Evolutionary conservation across 2,797 vertebrate species (phyloP).

Genomic region (Danio choprae): DNA sequence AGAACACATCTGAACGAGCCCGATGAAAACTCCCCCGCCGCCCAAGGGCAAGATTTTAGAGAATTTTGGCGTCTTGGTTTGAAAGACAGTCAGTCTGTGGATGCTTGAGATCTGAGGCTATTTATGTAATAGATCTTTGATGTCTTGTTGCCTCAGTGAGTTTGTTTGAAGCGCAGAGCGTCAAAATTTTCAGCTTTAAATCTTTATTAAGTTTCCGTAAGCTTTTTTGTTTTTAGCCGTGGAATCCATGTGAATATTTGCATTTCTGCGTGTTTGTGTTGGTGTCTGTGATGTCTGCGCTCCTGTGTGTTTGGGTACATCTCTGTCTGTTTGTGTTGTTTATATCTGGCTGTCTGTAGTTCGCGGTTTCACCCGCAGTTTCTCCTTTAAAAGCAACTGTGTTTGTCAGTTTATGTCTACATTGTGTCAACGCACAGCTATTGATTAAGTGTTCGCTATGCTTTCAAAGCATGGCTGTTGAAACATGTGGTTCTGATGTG

Average conservation of each 20-base stretch:
- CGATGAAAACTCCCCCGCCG: constrained; percentile 51
- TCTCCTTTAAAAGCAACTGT: constrained; percentile 39
- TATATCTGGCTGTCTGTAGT: constrained; percentile 21
- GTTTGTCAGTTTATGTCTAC: constrained; percentile 56
- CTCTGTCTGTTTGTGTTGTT: constrained; percentile 62
- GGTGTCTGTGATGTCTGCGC: constrained; percentile 21
- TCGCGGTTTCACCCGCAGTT: background rate
- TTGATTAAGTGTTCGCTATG: constrained; percentile 48
- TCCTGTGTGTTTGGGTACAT: constrained; percentile 46
- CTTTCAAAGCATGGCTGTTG: constrained; percentile 42
- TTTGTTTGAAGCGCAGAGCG: constrained; percentile 12
- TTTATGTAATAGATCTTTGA: constrained; percentile 38
- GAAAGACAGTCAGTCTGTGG: constrained; percentile 29
- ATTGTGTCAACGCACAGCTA: constrained; percentile 31
- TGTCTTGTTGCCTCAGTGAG: constrained; percentile 8
- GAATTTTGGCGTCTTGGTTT: constrained; percentile 23
- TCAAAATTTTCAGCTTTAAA: constrained; percentile 22
- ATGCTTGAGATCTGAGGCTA: constrained; percentile 30
- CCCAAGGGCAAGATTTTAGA: constrained; percentile 45
- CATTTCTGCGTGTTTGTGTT: constrained; percentile 26
- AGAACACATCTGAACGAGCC: constrained; percentile 67
- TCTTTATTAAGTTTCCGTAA: constrained; percentile 7
- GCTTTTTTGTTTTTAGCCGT: constrained; percentile 2
- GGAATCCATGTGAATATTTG: constrained; percentile 22
- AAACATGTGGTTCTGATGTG: constrained; percentile 47